Percentiles rank a stretch among this genome's conserved stretches.
These are phyloP conservation scores for Apolygus lucorum DNA, from an alignment of 1,140 invertebrate genomes.

Conservation along the genomic window DNA sequence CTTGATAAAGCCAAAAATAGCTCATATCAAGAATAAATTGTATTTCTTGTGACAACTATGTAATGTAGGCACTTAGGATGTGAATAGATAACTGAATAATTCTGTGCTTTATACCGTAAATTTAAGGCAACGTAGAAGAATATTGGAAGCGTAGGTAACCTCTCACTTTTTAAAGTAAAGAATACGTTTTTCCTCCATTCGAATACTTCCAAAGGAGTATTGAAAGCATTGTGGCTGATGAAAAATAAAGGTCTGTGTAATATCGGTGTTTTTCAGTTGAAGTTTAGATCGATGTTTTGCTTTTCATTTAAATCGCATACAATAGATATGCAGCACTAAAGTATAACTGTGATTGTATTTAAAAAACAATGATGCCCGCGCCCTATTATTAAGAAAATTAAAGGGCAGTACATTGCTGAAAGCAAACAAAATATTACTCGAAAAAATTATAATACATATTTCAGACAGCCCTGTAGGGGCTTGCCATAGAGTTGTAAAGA, in stretches of 20 bases:
- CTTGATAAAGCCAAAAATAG: neutral
- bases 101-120: constrained; percentile 6
- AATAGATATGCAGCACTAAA: constrained; percentile 28
- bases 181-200: too few species aligned
- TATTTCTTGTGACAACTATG: neutral
- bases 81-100: neutral
- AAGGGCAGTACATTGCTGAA: neutral
- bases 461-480: constrained; percentile 8
- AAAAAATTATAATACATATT: constrained; percentile 5
- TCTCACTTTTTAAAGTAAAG: too few species aligned
- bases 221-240: too few species aligned
- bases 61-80: constrained; percentile 6
- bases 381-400: neutral
- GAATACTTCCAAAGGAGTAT: too few species aligned
- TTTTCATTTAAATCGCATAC: constrained; percentile 27
- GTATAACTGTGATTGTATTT: constrained; percentile 27
- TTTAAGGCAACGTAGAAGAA: neutral
- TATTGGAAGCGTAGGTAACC: too few species aligned
- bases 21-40: neutral
- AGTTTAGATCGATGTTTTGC: neutral
- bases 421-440: neutral
- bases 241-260: too few species aligned
- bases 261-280: too few species aligned
- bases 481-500: neutral
- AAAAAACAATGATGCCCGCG: neutral